Base-by-base conservation (phyloP, 2,113 vertebrate genomes). In the Pithys albifrons region DNA sequence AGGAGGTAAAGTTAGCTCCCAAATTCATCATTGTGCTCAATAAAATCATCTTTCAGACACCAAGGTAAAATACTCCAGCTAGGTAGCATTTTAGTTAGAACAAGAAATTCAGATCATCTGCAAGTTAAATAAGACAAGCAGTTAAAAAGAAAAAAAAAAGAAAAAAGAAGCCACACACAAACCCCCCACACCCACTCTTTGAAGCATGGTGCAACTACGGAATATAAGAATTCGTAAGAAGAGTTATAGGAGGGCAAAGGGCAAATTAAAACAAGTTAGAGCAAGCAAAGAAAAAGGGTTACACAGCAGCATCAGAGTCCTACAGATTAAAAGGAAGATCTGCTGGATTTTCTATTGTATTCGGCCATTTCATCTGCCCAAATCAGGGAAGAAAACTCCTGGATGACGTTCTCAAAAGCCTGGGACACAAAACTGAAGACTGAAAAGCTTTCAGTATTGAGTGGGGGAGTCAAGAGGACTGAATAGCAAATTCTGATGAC, bases 181-280 rank as follows among this genome's bases (percentile, higher is more conserved):
- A 81, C 73, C 92, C 96, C 95, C 89, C 95, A 90, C 94, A 3
- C 91, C 93, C 80, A 95, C 84, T 78, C 93, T 96, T 96, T 97
- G 95, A 97, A 96, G 95, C 90, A 0, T n/a, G 45, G 77, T 92
- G 45, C 76, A 95, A 52, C 90, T 88, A 89, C 0, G 0, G 83
- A 96, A 95, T 94, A 96, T 94, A 95, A 95, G 79, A 92, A 95
- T 94, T 94, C 88, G 45, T 89, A 92, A 69, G 88, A 93, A 94
- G 93, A 96, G 76, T 85, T 96, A 96, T 52, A 95, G 93, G 80
- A 97, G 96, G 96, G 92, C 92, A 96, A 93, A 96, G 93, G 96
- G 65, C 91, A 95, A 91, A 93, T 85, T 62, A 82, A 94, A 93
- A 96, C 91, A 92, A 89, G 96, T 87, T 86, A 73, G 22, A 86